phyloP scores from a whole-genome alignment of 2,888 invertebrate genomes.

The Tachina lurida region DNA sequence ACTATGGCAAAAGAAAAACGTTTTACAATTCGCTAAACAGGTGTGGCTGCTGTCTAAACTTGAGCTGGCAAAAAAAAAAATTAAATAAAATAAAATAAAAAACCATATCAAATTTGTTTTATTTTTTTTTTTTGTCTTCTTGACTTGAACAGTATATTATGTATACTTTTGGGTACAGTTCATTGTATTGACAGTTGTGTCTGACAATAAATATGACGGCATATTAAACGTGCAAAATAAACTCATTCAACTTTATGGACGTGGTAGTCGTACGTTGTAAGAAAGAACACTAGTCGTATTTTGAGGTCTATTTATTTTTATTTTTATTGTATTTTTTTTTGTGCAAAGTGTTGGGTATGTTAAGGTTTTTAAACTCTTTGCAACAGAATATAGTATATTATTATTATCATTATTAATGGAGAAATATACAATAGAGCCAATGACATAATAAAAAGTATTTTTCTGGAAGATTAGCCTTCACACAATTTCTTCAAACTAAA shows the following conservation, averaged over 20 bases:
- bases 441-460: too few relatives aligned
- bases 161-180: constrained; percentile 35
- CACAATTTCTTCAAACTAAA: too few relatives aligned
- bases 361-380: background rate
- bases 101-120: constrained; percentile 33
- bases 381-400: background rate
- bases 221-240: constrained; percentile 10
- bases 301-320: constrained; percentile 63
- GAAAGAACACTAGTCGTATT: background rate
- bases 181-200: constrained; percentile 66
- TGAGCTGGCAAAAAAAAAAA: constrained; percentile 32
- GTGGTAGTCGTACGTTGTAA: background rate
- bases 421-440: too few relatives aligned
- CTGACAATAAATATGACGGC: constrained; percentile 38
- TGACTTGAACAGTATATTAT: background rate
- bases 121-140: background rate
- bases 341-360: background rate
- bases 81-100: background rate
- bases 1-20: constrained; percentile 28
- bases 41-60: constrained; percentile 65
- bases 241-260: background rate
- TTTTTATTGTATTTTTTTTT: background rate
- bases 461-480: too few relatives aligned
- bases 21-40: constrained; percentile 62
- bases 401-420: too few relatives aligned